A percentile compares a stretch with the other conserved stretches of the same genome.
Evolutionary conservation across 1,140 invertebrate species (phyloP).

Genomic region (Cotesia glomerata): DNA sequence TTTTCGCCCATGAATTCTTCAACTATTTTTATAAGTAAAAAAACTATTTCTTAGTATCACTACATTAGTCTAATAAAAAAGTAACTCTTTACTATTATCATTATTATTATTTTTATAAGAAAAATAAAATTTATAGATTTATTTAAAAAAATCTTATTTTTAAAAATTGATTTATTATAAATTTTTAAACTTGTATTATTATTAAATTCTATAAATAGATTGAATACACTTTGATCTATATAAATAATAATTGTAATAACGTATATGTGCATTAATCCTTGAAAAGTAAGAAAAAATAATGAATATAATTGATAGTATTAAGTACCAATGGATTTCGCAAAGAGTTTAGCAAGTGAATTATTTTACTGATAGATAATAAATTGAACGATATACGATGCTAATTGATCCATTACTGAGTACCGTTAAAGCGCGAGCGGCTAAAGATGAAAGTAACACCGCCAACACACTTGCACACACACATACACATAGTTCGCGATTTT

Average conservation of each 20-base stretch:
- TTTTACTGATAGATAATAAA: slow-evolving; percentile 15
- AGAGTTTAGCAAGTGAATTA: slow-evolving; percentile 1
- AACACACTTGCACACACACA: not conserved
- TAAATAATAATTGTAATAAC: too few relatives aligned
- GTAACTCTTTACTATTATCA: not conserved
- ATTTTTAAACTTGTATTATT: too few relatives aligned
- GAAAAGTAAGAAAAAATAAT: not conserved
- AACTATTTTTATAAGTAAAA: too few relatives aligned
- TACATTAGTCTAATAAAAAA: too few relatives aligned
- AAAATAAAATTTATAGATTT: too few relatives aligned
- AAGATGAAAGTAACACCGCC: slow-evolving; percentile 8
- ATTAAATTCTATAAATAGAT: too few relatives aligned
- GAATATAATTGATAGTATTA: not conserved
- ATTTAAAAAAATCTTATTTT: too few relatives aligned
- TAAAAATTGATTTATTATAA: too few relatives aligned
- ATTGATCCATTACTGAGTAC: slow-evolving; percentile 17
- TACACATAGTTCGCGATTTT: not conserved
- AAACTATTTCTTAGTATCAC: not conserved
- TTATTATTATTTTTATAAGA: too few relatives aligned
- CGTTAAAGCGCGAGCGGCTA: not conserved
- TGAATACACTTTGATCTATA: too few relatives aligned
- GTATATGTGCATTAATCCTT: too few relatives aligned
- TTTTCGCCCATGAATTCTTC: not conserved
- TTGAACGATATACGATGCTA: slow-evolving; percentile 11
- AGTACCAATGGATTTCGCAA: not conserved